Evolutionary conservation across 2,888 invertebrate species (phyloP), one percentile per base, ranked within the genome.

Genomic region (Asteroscopus sphinx): DNA sequence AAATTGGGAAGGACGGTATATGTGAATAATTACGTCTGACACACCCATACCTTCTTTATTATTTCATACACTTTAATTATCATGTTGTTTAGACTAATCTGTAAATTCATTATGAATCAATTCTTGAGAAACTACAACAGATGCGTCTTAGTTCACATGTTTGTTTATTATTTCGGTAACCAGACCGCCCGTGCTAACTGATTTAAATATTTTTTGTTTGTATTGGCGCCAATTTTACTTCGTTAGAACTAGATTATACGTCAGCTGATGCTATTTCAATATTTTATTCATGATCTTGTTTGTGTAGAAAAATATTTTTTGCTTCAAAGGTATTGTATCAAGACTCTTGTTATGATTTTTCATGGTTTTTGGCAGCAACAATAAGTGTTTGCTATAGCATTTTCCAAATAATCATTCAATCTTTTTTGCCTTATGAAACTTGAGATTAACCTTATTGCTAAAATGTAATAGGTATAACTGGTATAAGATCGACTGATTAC

Each of bases 161-260:
- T 62, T 62, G 36, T 73, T 62, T 62, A 56, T 68, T 40, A 13
- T 13, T n/a, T 42, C 47, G 4, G 46, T 47, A 44, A 49, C 55
- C 63, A 49, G 63, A 68, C 52, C 41, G 36, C 28, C 6, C 25
- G 28, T 36, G 73, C 17, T 49, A 33, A 53, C 61, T 46, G 56
- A 68, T 73, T 61, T 44, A 55, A 61, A 61, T 73, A 61, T 48
- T 30, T 37, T 68, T 26, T 68, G 73, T 68, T 73, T 72, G 17
- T 39, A 36, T 73, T 68, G 53, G 68, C 73, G 3, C 30, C 9
- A 26, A 49, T 37, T 51, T 42, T 45, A 41, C 48, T 40, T 44
- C 47, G 46, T 57, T 25, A 47, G 26, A 47, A 45, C 47, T 66
- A 30, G 7, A 52, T 33, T 30, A 11, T 12, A 26, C 13, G 21